These are phyloP conservation scores for Leistus spinibarbis DNA, from an alignment of 2,888 invertebrate genomes.

Conservation along the genomic window DNA sequence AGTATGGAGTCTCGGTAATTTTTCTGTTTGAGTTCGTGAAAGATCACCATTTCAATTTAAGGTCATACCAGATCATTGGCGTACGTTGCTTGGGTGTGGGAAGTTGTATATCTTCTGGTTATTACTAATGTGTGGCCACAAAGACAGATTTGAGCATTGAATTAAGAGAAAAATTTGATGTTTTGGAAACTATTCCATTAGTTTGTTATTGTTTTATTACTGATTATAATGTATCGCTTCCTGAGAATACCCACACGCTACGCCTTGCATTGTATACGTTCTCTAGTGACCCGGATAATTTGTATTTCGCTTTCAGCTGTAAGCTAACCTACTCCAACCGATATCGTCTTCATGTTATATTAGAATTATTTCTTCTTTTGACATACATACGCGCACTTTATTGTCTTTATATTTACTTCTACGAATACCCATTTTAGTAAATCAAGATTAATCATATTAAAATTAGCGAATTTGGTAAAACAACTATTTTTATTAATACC, in stretches of 20 bases:
- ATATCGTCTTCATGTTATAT: not conserved
- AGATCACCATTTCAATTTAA: not conserved
- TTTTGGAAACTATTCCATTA: not conserved
- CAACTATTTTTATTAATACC: no score
- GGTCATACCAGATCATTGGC: not conserved
- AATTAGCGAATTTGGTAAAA: no score
- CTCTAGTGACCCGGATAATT: slow-evolving; percentile 15
- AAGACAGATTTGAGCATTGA: no score
- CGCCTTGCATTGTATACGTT: not conserved
- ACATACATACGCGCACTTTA: not conserved
- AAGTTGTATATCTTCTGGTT: not conserved
- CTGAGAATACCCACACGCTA: not conserved
- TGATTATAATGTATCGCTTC: not conserved
- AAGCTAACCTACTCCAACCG: not conserved
- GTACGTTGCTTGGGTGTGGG: slow-evolving; percentile 1
- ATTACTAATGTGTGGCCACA: no score
- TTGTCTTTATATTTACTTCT: no score
- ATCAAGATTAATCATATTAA: no score
- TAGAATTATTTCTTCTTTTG: not conserved
- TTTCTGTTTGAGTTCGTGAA: not conserved
- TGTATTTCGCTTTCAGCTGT: slow-evolving; percentile 20
- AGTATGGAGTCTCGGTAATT: not conserved
- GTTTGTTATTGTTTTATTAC: not conserved
- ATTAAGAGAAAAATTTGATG: not conserved
- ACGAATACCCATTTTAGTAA: no score